Evolutionary conservation across 2,797 vertebrate species (phyloP), one percentile per base, ranked within the genome.

Genomic region (Synanceia verrucosa): DNA sequence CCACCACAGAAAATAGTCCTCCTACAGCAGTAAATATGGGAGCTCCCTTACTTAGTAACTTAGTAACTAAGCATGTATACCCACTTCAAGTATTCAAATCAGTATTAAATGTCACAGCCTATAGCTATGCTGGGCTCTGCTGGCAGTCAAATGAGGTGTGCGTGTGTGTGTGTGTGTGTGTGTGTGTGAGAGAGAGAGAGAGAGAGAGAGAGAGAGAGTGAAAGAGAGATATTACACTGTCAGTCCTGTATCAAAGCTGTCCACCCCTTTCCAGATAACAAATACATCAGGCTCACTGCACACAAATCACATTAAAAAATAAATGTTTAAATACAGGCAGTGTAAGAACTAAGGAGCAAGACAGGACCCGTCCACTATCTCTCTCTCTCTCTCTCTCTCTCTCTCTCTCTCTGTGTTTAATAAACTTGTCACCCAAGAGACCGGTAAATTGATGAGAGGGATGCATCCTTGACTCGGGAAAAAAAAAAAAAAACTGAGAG

Each of bases 401-500:
- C 26, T 60, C 28, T 57, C 34, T 67, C 70, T 71, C 65, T 75
- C 63, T 65, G 11, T 91, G 91, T 94, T 95, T 94, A 95, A 95
- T 95, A 95, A 95, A 95, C 91, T 91, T 94, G 94, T 95, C 95
- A 92, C 86, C 91, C 84, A 86, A 79, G 91, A 93, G 87, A 90
- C 84, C 41, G 34, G 79, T 74, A 91, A 94, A 95, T 90, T 89
- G 92, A 95, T 94, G 91, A 90, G 84, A 79, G 85, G 60, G 80
- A 90, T 86, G 89, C 86, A 90, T 89, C 90, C 87, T 19, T 84
- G 91, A 83, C 4, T 0, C 39, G 5, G 0, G 16, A 72, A 65
- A 39, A 18, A 72, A 65, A 39, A 14, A 68, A 1, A 0, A n/a
- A 34, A 0, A 50, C 6, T 41, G 19, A n/a, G 12, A 9, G 0